A percentile compares a stretch with the other conserved stretches of the same genome.
Evolutionary conservation across 2,113 vertebrate genomes (phyloP).

Genomic region (Chrysemys picta): DNA sequence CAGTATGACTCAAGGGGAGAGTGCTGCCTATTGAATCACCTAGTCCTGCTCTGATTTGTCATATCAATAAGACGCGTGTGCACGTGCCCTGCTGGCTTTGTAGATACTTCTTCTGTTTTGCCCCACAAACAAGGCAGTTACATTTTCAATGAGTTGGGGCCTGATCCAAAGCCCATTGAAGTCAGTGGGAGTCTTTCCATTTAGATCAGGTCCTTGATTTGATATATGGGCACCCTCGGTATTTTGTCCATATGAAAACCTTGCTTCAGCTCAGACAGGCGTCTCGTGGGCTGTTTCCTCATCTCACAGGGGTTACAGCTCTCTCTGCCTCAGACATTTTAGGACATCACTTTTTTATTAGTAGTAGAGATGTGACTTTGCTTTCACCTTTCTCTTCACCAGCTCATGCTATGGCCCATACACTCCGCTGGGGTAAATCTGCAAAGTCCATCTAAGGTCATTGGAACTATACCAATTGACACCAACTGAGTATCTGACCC

Average conservation of each 20-base stretch:
- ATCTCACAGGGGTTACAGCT: not conserved
- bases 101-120: not conserved
- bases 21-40: not conserved
- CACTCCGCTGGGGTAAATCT: not conserved
- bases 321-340: not conserved
- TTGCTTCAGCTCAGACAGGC: not conserved
- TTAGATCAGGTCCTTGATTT: not conserved
- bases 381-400: not conserved
- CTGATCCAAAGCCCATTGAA: not conserved
- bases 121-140: not conserved
- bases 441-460: not conserved
- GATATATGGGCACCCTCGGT: not conserved
- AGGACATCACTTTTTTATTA: not conserved
- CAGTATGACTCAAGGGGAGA: not conserved
- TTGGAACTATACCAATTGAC: not conserved
- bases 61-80: not conserved
- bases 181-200: not conserved
- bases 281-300: not conserved
- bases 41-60: not conserved
- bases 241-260: not conserved
- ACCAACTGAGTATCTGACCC: not conserved
- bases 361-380: not conserved
- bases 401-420: not conserved
- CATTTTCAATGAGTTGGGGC: not conserved
- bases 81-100: not conserved